Base-by-base conservation (phyloP, 2,797 vertebrate genomes). In the Arrhamphus sclerolepis region DNA sequence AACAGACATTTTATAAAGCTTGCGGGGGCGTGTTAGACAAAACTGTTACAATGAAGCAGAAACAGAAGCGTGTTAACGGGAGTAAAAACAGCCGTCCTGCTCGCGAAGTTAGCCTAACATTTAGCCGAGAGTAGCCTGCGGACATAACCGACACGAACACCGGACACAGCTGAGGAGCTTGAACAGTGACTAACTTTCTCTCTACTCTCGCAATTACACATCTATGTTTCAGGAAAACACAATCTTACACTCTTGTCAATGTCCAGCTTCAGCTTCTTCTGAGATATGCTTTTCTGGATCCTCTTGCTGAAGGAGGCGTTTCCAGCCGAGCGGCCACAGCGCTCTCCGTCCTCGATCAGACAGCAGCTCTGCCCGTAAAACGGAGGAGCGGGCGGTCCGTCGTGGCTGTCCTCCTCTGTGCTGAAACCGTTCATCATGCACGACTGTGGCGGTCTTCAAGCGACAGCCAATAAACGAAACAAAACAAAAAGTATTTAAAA, bases 301-400 rank as follows among this genome's bases (percentile, higher is more conserved):
- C 97, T 87, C 88, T 98, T 98, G 89, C 97, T 98, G 91, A 98
- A 98, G 90, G 96, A 97, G 87, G 97, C 97, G 93, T 98, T 98
- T 77, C 97, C 97, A 46, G 97, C 96, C 0, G 97, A 89, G 48
- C 97, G 94, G 77, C 94, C 94, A 83, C 97, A 98, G 65, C 97
- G 95, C 85, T 97, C 95, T 5, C 96, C 97, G 87, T 95, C 97
- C 83, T 96, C 96, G 84, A 98, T 96, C 86, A 98, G 93, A 67
- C 97, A 98, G 91, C 97, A 98, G 92, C 93, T 97, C 94, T 98
- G 96, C 1, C 96, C 96, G 72, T 94, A 96, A 46, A 95, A 94
- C 51, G 95, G 95, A 68, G 94, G 92, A 5, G 91, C 91, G 6
- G 92, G 91, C 31, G 92, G 92, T 59, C 95, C 97, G 65, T 97